Base-by-base conservation (phyloP, 2,113 vertebrate species). In the Pandion haliaetus region DNA sequence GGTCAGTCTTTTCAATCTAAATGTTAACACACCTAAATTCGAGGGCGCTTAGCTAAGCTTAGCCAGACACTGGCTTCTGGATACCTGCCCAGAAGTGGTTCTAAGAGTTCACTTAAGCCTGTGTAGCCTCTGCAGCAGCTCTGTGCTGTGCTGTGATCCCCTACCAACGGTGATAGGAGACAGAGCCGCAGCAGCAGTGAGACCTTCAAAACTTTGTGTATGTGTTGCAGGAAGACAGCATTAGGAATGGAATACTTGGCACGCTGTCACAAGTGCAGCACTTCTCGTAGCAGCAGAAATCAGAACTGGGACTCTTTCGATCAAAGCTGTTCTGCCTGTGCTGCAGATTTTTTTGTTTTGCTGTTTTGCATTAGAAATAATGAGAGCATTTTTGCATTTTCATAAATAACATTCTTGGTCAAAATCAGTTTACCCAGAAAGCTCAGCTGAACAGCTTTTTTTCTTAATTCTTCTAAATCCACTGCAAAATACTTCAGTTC, bases 261-360 rank as follows among this genome's bases (percentile, higher is more conserved):
- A 3, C 1, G 1, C 19, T 62, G 24, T 40, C 45, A 49, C 31
- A 58, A 57, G 16, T 32, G 19, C 62, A 83, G 54, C n/a, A 65
- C 24, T 86, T 70, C 15, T 57, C 4, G 2, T 42, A 67, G 38
- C n/a, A 63, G 55, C 10, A 73, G 36, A 77, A 86, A 86, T 66
- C 23, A 8, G 38, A 88, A 76, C 12, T 0, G 0, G 26, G 47
- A 66, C 15, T 77, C 28, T 70, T 50, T 62, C 0, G 0, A n/a
- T 45, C 38, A 50, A 65, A 85, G 62, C 38, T 26, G 3, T 49
- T 66, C 70, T 88, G 31, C 31, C 25, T 42, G 21, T n/a, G 32
- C n/a, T 14, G 6, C n/a, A 28, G 34, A 24, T 44, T 32, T 9
- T 86, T 84, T 82, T 81, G 11, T 70, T 86, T 72, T 88, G 40